These are phyloP conservation scores for Thinocorus orbignyianus DNA, from an alignment of 2,113 vertebrate genomes.

Conservation along the genomic window DNA sequence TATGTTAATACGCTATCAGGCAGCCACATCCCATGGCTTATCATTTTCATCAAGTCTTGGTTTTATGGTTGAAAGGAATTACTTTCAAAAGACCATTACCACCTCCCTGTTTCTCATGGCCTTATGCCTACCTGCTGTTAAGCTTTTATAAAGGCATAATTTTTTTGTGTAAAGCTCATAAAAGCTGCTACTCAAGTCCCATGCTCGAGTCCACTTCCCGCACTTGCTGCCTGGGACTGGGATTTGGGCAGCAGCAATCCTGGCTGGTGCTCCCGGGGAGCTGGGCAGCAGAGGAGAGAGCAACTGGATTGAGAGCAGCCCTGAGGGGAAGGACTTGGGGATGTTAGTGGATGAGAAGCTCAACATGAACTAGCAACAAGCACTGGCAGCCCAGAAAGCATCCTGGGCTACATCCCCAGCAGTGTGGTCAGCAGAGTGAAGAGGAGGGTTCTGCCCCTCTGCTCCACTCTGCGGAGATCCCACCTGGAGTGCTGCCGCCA, in stretches of 20 bases:
- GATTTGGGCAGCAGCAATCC: background rate
- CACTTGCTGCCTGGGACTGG: background rate
- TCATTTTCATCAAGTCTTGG: constrained; percentile 67
- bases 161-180: constrained; percentile 59
- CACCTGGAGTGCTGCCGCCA: too few species aligned
- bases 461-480: too few species aligned
- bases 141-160: constrained; percentile 64
- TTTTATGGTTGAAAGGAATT: constrained; percentile 72
- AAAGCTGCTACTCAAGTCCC: constrained; percentile 57
- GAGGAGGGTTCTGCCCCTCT: too few species aligned
- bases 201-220: constrained; percentile 44
- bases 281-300: background rate
- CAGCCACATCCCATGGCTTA: constrained; percentile 63
- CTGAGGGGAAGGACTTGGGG: too few species aligned
- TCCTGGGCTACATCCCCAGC: too few species aligned
- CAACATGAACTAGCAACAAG: too few species aligned
- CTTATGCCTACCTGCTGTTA: constrained; percentile 66
- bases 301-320: background rate
- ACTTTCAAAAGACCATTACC: constrained; percentile 69
- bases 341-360: too few species aligned
- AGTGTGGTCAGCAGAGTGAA: too few species aligned
- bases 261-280: background rate
- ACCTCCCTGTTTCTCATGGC: constrained; percentile 67
- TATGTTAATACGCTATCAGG: constrained; percentile 63
- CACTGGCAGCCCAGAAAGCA: too few species aligned